Evolutionary conservation across 2,113 vertebrate genomes (phyloP).

Genomic region (Sterrhoptilus dennistouni): DNA sequence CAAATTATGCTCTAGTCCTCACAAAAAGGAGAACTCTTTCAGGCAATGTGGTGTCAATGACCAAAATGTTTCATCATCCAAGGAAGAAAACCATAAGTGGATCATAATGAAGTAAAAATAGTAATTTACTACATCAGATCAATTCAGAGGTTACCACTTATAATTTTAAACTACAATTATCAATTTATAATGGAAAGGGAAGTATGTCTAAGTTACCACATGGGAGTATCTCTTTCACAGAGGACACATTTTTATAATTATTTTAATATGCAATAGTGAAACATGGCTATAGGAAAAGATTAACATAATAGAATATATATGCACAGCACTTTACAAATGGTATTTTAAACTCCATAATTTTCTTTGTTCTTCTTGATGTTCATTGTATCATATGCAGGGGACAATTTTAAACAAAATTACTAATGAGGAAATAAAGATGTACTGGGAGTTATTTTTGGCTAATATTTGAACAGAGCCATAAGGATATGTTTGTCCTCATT

Average conservation of each 20-base stretch:
- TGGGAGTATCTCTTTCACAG: background rate
- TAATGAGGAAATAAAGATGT: background rate
- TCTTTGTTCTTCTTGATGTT: background rate
- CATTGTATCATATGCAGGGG: background rate
- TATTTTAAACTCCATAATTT: background rate
- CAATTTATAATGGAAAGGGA: background rate
- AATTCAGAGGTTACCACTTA: background rate
- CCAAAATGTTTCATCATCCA: background rate
- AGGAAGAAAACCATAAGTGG: background rate
- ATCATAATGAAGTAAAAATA: background rate
- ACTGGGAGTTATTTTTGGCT: background rate
- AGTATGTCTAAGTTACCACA: background rate
- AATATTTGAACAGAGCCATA: background rate
- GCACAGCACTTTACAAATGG: background rate
- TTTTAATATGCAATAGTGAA: background rate
- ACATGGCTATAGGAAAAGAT: background rate
- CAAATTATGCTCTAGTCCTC: background rate
- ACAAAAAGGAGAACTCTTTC: background rate
- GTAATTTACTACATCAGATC: background rate
- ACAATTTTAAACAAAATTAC: background rate
- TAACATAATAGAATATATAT: background rate
- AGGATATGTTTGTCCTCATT: background rate
- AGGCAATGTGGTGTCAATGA: background rate
- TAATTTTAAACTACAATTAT: conserved; percentile 8
- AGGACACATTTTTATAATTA: background rate